phyloP scores from a whole-genome alignment of 1,140 invertebrate species.

The Coenobita brevimanus region DNA sequence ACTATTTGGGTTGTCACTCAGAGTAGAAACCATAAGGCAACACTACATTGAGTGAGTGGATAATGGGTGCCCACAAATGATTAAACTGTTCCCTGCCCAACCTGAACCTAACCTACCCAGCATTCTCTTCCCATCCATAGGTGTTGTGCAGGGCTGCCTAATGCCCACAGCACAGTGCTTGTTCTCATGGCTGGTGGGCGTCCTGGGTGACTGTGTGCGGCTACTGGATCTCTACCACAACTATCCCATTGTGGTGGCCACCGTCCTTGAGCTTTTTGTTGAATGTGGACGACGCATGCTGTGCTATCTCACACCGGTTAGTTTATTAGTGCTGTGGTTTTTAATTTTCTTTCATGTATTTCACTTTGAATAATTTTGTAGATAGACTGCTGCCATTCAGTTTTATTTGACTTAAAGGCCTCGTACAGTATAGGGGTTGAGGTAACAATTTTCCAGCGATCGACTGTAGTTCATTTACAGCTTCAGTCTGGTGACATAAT shows the following conservation, averaged over 20 bases:
- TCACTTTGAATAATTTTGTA: not conserved
- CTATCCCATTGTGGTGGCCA: conserved; percentile 85
- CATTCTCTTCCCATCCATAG: conserved; percentile 71
- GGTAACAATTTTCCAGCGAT: no score
- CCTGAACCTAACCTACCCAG: no score
- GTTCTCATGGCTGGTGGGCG: conserved; percentile 43
- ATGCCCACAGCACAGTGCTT: conserved; percentile 75
- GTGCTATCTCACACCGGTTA: conserved; percentile 78
- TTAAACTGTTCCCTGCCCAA: no score
- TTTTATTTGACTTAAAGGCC: no score
- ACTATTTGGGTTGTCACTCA: no score
- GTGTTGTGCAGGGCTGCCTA: conserved; percentile 78
- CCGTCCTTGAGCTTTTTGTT: conserved; percentile 84
- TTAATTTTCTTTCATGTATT: not conserved
- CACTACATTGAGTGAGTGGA: no score
- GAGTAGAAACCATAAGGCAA: no score
- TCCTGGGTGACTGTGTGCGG: conserved; percentile 56
- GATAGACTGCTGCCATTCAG: not conserved
- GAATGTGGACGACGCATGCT: conserved; percentile 82
- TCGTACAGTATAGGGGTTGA: no score
- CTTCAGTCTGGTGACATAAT: no score
- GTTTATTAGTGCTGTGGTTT: no score
- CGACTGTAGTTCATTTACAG: no score
- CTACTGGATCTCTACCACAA: conserved; percentile 81
- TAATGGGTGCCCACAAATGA: no score